phyloP scores from a whole-genome alignment of 2,797 vertebrate species.

The Apogon talboti region DNA sequence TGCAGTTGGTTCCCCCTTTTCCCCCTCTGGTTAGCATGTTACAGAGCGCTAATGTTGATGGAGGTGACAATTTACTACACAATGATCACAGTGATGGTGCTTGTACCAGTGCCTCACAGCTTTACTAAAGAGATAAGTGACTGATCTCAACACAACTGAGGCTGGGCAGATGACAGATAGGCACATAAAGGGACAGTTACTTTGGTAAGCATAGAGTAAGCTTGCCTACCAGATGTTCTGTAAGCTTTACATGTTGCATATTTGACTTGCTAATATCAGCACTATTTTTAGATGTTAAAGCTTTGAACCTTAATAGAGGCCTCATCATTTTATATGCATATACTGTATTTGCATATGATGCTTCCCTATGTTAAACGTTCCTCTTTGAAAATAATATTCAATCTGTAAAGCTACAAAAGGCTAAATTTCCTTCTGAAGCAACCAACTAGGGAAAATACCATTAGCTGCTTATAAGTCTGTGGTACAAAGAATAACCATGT shows the following conservation, averaged over 20 bases:
- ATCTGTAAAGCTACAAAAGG: background rate
- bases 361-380: slow-evolving; percentile 19
- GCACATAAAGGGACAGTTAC: slow-evolving; percentile 56
- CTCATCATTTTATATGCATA: slow-evolving; percentile 18
- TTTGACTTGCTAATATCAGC: slow-evolving; percentile 66
- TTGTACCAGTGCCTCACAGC: slow-evolving; percentile 56
- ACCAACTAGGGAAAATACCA: slow-evolving; percentile 4
- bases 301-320: slow-evolving; percentile 33
- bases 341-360: background rate
- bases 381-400: slow-evolving; percentile 27
- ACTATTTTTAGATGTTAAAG: slow-evolving; percentile 43
- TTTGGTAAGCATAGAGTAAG: slow-evolving; percentile 36
- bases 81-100: slow-evolving; percentile 70
- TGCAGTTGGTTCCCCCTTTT: slow-evolving; percentile 41
- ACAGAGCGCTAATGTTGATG: slow-evolving; percentile 72
- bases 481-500: too few relatives aligned
- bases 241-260: slow-evolving; percentile 36
- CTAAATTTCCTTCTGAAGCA: slow-evolving; percentile 31
- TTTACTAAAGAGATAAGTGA: slow-evolving; percentile 64
- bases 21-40: slow-evolving; percentile 69
- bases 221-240: slow-evolving; percentile 61
- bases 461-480: too few relatives aligned
- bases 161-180: slow-evolving; percentile 55
- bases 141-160: slow-evolving; percentile 55
- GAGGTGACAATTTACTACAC: slow-evolving; percentile 74